These are phyloP conservation scores for Augochlora pura DNA, from an alignment of 1,140 invertebrate genomes.

Conservation along the genomic window DNA sequence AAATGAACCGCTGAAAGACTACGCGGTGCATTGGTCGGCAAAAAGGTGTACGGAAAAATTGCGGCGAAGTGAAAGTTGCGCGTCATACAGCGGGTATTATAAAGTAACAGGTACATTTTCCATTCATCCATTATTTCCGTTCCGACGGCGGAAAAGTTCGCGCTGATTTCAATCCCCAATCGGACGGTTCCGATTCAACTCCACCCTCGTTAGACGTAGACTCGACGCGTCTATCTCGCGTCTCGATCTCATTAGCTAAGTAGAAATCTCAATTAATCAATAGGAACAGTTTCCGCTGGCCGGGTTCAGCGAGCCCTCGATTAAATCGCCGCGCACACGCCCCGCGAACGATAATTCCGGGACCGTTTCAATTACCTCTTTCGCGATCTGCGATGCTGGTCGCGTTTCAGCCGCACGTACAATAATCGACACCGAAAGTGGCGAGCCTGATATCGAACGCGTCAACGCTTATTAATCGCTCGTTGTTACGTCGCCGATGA, in stretches of 20 bases:
- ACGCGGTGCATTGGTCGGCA: background rate
- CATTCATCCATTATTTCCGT: background rate
- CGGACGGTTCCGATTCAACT: background rate
- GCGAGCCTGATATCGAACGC: slow-evolving; percentile 7
- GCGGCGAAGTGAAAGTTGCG: background rate
- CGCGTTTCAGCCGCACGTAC: background rate
- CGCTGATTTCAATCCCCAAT: background rate
- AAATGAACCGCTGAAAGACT: background rate
- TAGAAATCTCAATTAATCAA: slow-evolving; percentile 37
- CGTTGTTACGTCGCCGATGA: background rate
- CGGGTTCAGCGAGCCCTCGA: slow-evolving; percentile 6
- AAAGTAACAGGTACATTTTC: background rate
- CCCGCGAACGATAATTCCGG: background rate
- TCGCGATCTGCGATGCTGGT: background rate
- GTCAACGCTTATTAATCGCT: slow-evolving; percentile 27
- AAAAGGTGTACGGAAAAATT: background rate
- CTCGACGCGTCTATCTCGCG: background rate
- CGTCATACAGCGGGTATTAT: background rate
- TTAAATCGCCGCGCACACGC: slow-evolving; percentile 7
- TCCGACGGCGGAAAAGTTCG: background rate
- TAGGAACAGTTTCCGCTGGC: background rate
- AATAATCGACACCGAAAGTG: slow-evolving; percentile 2
- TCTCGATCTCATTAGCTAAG: slow-evolving; percentile 15
- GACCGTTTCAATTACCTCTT: slow-evolving; percentile 40
- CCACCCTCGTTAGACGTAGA: slow-evolving; percentile 5